Evolutionary conservation across 2,888 invertebrate genomes (phyloP), one percentile per base, ranked within the genome.

Genomic region (Scelioninae gen. 1): DNA sequence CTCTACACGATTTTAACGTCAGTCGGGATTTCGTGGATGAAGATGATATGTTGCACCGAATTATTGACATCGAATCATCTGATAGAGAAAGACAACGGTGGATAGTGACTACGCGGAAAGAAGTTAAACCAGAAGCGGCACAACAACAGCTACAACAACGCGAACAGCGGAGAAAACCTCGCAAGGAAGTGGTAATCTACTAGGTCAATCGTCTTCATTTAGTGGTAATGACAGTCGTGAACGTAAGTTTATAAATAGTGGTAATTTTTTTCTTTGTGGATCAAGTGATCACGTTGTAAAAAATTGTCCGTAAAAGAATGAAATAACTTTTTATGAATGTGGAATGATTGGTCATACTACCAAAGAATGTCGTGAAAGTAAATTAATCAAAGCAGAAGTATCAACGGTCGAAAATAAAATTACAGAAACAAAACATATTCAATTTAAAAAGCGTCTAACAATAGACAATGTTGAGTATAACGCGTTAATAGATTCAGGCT

Each of bases 1-100:
- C 38, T 11, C 6, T 58, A 9, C 58, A 58, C 16, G 58, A 58
- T 13, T 58, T 16, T 13, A 58, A 40, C n/a, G 23, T 58, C 40
- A 45, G 58, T 9, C 34, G 58, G 3, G 58, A 58, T 8, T 58
- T 58, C 31, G 5, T 34, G 3, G 8, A n/a, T 13, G 58, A 58
- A 23, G 40, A 58, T 16, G 40, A 58, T 40, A 8, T 58, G 5
- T 31, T 38, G 40, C 55, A 55, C 23, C 15, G 23, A 40, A 40
- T 58, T 13, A 6, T 10, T 15, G 55, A 55, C 10, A 32, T 23
- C 13, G 55, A 55, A 13, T 4, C 55, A 34, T 55, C 55, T 10
- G 55, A 55, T 34, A 11, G 15, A 6, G 34, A 55, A 9, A n/a
- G 55, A 4, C 23, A 11, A 5, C 5, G 7, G 5, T 34, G 55